Percentiles rank a stretch among this genome's conserved stretches.
phyloP scores from a whole-genome alignment of 2,888 invertebrate species.

The Dioctria rufipes region DNA sequence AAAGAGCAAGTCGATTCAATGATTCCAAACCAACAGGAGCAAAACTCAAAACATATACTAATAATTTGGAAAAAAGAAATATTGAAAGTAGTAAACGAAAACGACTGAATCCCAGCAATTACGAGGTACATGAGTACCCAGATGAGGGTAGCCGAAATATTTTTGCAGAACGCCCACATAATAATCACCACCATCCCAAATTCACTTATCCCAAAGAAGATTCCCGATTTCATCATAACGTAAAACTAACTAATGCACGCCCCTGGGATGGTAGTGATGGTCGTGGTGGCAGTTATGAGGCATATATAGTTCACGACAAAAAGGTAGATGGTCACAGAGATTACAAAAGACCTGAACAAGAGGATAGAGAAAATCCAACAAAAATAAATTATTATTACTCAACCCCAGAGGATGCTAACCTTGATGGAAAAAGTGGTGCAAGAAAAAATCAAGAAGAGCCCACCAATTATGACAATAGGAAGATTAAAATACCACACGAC shows the following conservation, averaged over 20 bases:
- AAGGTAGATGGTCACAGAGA: background rate
- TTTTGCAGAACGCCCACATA: background rate
- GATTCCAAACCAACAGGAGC: too few relatives aligned
- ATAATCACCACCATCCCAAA: background rate
- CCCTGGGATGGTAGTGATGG: background rate
- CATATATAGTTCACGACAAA: conserved; percentile 20
- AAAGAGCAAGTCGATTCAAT: too few relatives aligned
- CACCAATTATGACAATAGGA: background rate
- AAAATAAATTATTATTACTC: conserved; percentile 34
- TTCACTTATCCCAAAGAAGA: background rate
- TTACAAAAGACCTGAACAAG: background rate
- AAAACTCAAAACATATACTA: background rate
- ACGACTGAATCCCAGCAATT: background rate
- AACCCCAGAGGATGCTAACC: background rate
- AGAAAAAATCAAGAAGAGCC: background rate
- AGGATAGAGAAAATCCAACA: background rate
- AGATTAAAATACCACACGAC: background rate
- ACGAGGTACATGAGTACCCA: conserved; percentile 1
- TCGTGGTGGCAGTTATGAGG: conserved; percentile 13
- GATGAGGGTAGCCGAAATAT: background rate
- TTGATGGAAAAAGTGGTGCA: conserved; percentile 18
- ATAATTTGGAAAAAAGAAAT: background rate
- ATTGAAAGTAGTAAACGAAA: background rate
- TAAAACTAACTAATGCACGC: background rate
- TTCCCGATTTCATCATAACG: background rate